Percentiles rank a stretch among this genome's conserved stretches.
Conservation (phyloP, 2,797 vertebrate species). For the Choloepus didactylus region DNA sequence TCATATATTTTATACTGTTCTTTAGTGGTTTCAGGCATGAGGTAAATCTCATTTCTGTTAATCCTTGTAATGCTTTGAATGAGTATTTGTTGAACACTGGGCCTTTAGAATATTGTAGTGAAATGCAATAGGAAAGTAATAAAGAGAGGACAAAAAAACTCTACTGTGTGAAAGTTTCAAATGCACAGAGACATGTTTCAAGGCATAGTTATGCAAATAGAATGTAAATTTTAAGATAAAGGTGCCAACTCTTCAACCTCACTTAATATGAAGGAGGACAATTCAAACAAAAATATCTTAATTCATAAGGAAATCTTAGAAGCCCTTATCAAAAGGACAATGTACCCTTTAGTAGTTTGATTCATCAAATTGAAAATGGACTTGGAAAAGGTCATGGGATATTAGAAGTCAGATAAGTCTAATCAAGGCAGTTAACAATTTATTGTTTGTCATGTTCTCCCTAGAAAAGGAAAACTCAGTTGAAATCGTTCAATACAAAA, state of each 20-base stretch:
- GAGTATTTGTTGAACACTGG: neutral
- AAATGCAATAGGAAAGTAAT: constrained; percentile 53
- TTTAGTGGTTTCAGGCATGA: neutral
- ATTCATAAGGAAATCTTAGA: constrained; percentile 80
- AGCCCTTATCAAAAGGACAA: constrained; percentile 79
- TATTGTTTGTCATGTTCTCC: constrained; percentile 77
- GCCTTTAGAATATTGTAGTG: constrained; percentile 47
- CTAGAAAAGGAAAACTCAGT: constrained; percentile 79
- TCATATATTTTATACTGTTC: neutral
- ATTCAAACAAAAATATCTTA: constrained; percentile 75
- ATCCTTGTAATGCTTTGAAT: neutral
- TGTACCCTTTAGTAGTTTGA: constrained; percentile 81
- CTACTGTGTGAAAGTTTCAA: constrained; percentile 61
- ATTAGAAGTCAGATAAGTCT: constrained; percentile 84
- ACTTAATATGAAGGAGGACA: constrained; percentile 64
- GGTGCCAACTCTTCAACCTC: constrained; percentile 67
- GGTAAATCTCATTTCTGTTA: neutral
- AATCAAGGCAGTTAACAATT: constrained; percentile 87
- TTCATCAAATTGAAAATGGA: constrained; percentile 85
- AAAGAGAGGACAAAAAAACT: neutral
- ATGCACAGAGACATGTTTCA: constrained; percentile 59
- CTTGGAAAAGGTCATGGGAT: constrained; percentile 81
- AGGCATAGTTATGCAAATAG: constrained; percentile 74
- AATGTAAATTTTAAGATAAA: constrained; percentile 75
- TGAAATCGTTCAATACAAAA: constrained; percentile 74